These are phyloP conservation scores for Hemaris fuciformis DNA, from an alignment of 2,888 invertebrate genomes.

Conservation along the genomic window DNA sequence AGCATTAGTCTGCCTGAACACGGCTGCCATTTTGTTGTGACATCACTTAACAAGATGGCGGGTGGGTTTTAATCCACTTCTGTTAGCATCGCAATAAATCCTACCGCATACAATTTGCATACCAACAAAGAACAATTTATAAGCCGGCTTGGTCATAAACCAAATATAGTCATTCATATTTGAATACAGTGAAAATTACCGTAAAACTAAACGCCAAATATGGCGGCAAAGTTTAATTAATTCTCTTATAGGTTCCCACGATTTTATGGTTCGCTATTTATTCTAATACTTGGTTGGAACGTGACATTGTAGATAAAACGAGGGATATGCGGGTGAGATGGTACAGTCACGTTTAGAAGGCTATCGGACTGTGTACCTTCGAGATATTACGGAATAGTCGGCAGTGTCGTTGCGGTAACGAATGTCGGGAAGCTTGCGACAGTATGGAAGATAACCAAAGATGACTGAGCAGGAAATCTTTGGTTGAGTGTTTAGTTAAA, in stretches of 20 bases:
- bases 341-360: neutral
- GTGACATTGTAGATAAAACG: neutral
- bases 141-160: conserved; percentile 14
- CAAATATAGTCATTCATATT: conserved; percentile 27
- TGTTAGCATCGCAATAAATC: neutral
- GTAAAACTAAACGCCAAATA: conserved; percentile 20
- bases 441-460: neutral
- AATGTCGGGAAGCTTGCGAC: conserved; percentile 19
- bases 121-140: conserved; percentile 28
- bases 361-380: neutral
- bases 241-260: conserved; percentile 15
- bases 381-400: neutral
- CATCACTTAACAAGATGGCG: conserved; percentile 3
- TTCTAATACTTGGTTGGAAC: neutral
- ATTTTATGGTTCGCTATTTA: conserved; percentile 11
- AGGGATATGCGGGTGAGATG: conserved; percentile 6
- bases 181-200: conserved; percentile 32
- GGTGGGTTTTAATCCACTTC: neutral
- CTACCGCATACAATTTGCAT: conserved; percentile 10
- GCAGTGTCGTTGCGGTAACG: neutral
- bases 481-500: neutral
- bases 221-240: conserved; percentile 24
- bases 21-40: neutral
- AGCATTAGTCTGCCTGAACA: neutral
- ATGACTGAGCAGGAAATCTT: neutral